Evolutionary conservation across 2,797 vertebrate genomes (phyloP), one percentile per base, ranked within the genome.

Genomic region (Alectoris magna): DNA sequence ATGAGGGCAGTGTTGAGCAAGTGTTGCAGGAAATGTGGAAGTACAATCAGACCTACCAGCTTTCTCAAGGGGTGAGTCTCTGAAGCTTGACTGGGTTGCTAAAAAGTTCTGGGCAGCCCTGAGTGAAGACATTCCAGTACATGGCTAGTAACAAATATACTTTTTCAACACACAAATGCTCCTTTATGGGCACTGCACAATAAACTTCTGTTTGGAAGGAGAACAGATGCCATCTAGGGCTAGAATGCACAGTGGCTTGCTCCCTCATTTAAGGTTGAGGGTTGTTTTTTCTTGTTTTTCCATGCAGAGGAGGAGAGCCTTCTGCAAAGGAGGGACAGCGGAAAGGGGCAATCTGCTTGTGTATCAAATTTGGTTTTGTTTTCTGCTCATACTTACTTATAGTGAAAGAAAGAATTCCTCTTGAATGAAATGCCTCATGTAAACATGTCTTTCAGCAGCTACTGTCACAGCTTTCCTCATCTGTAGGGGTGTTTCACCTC

Each of bases 11-110:
- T 0, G 95, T 99, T 90, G 97, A 98, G 58, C 94, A 98, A 56
- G 98, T 99, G 64, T 92, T 99, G 95, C 98, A 98, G 74, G 93
- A 95, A 44, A 99, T 99, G 99, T 99, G 99, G 99, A 98, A 98
- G 36, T 99, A 98, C 96, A 99, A 98, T 96, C 99, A 99, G 97
- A 99, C 99, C 19, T 99, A 99, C 74, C 98, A 98, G 62, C 97
- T 99, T 24, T 98, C 98, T 26, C 98, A 98, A 9, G 99, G 99
- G 97, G 99, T 99, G 88, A 66, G 98, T 7, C 8, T 62, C 14
- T 56, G 29, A 48, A 48, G 17, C 24, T 24, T 36, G 4, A 3
- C 39, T 16, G 6, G 34, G 10, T 2, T 48, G 75, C 36, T 66
- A 3, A 18, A 72, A 36, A 1, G n/a, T 23, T 80, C 17, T 62